Evolutionary conservation across 2,113 vertebrate genomes (phyloP).

Genomic region (Cyanoramphus novaezelandiae): DNA sequence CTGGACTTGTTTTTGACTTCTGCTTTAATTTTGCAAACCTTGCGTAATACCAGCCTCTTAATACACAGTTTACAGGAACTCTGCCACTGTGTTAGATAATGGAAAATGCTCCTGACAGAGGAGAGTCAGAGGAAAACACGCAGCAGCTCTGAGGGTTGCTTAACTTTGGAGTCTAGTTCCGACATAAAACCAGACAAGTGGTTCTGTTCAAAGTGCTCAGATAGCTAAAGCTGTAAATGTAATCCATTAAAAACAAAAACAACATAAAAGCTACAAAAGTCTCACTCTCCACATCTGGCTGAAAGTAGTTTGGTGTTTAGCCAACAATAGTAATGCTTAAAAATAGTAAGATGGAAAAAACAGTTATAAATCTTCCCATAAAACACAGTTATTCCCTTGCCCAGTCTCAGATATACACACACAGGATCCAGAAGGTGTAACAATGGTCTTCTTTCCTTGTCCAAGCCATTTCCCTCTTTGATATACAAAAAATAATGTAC

Average conservation of each 20-base stretch:
- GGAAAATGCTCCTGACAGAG: constrained; percentile 33
- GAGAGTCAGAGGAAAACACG: neutral
- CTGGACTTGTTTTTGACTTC: neutral
- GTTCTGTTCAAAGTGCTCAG: neutral
- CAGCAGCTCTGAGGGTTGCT: neutral
- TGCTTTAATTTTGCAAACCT: constrained; percentile 25
- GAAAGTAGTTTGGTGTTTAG: neutral
- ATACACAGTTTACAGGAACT: constrained; percentile 27
- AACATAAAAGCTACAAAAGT: neutral
- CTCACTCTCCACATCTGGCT: neutral
- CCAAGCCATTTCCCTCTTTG: neutral
- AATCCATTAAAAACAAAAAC: neutral
- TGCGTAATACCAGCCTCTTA: neutral
- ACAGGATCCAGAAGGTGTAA: neutral
- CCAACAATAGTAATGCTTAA: constrained; percentile 16
- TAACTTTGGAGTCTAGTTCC: neutral
- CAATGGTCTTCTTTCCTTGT: neutral
- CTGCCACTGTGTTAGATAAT: neutral
- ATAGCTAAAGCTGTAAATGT: neutral
- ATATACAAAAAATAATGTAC: neutral
- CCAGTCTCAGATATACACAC: neutral
- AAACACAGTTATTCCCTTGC: neutral
- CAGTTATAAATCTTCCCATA: neutral
- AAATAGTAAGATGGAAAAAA: constrained; percentile 51
- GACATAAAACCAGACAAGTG: neutral